Conservation (phyloP, 37 sponge, comb jelly and placozoan genomes). For the Tethya wilhelma region DNA sequence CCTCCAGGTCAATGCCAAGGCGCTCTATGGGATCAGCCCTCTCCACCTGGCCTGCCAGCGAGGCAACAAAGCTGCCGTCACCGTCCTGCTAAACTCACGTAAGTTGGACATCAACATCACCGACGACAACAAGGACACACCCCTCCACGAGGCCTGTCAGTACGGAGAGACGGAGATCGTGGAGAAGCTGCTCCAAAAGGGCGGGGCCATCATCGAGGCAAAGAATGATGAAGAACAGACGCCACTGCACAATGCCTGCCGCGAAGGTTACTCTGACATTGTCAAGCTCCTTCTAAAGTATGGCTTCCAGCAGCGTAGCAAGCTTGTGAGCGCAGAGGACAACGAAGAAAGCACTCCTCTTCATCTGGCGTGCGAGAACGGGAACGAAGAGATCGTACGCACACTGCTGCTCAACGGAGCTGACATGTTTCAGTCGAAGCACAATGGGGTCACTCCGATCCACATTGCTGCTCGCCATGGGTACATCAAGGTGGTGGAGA, state of each 20-base stretch:
- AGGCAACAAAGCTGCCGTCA: constrained; percentile 71
- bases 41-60: constrained; percentile 83
- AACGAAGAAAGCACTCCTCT: constrained; percentile 73
- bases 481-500: constrained; percentile 53
- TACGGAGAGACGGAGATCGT: constrained; percentile 65
- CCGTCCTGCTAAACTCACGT: constrained; percentile 30
- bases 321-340: constrained; percentile 44
- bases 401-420: constrained; percentile 55
- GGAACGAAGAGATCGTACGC: constrained; percentile 66
- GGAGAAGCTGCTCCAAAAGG: constrained; percentile 42
- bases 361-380: constrained; percentile 85
- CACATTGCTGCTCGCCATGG: constrained; percentile 92
- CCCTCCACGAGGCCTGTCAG: constrained; percentile 85
- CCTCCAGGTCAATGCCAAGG: constrained; percentile 10
- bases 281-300: constrained; percentile 59
- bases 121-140: constrained; percentile 76
- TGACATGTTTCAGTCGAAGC: constrained; percentile 42
- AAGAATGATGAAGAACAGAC: constrained; percentile 20
- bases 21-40: constrained; percentile 69
- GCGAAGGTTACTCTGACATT: constrained; percentile 76
- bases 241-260: constrained; percentile 80
- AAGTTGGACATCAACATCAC: constrained; percentile 17
- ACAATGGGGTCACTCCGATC: constrained; percentile 62
- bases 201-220: no score
- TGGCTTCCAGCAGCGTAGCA: constrained; percentile 1